These are phyloP conservation scores for Caenorhabditis wallacei DNA, from an alignment of 2,888 invertebrate genomes.

Conservation along the genomic window DNA sequence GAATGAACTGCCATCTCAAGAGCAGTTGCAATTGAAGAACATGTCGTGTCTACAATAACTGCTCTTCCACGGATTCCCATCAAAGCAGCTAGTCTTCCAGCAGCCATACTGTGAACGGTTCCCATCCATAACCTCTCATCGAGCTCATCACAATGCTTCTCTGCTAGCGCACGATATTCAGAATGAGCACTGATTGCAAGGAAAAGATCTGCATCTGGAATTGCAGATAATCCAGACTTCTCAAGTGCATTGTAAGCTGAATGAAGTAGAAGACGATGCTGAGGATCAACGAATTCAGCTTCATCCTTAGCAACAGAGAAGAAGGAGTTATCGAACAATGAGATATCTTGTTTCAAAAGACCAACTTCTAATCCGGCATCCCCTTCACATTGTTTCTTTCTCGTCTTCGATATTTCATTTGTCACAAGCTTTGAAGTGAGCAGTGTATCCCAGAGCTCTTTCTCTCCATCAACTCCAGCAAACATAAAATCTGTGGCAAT, in stretches of 20 bases:
- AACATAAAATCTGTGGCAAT: conserved; percentile 60
- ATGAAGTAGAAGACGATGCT: conserved; percentile 86
- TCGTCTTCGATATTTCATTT: conserved; percentile 43
- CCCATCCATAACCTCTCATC: conserved; percentile 72
- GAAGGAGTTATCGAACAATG: conserved; percentile 69
- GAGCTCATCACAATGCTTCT: conserved; percentile 57
- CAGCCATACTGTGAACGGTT: conserved; percentile 68
- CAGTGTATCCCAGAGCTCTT: conserved; percentile 68
- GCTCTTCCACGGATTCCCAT: conserved; percentile 70
- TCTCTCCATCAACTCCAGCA: conserved; percentile 63
- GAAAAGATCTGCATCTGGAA: conserved; percentile 63
- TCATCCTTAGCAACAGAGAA: conserved; percentile 74
- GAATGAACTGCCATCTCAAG: conserved; percentile 68
- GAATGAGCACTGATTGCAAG: conserved; percentile 68
- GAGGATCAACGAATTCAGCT: conserved; percentile 80
- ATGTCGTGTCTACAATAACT: conserved; percentile 72
- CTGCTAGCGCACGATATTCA: conserved; percentile 66
- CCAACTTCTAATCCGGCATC: conserved; percentile 60
- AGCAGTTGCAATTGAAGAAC: conserved; percentile 72
- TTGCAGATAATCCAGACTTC: conserved; percentile 63
- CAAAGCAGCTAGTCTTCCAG: conserved; percentile 66
- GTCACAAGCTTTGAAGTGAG: conserved; percentile 64
- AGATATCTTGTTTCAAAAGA: conserved; percentile 64
- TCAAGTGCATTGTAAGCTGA: conserved; percentile 91
- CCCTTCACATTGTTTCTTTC: conserved; percentile 64